Conservation (phyloP, 2,888 invertebrate species). For the Frankliniella fusca region DNA sequence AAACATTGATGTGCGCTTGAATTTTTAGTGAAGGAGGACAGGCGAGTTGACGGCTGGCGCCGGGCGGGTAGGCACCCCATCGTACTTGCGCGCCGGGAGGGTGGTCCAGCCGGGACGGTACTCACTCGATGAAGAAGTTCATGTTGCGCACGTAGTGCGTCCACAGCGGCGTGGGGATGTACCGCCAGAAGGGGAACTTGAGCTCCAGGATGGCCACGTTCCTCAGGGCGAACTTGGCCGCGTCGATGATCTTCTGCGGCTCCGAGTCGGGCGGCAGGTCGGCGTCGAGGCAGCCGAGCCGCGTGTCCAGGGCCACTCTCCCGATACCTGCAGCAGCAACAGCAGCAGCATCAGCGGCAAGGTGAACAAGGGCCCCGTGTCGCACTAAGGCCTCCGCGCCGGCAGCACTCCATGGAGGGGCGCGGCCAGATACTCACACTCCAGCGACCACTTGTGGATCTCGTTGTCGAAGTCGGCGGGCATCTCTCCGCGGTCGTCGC, state of each 20-base stretch:
- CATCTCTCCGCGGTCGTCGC: constrained; percentile 63
- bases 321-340: constrained; percentile 69
- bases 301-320: constrained; percentile 77
- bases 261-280: constrained; percentile 66
- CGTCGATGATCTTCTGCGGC: constrained; percentile 68
- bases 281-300: constrained; percentile 74
- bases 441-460: constrained; percentile 87
- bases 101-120: not conserved
- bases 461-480: constrained; percentile 81
- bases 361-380: not conserved
- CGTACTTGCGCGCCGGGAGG: not conserved
- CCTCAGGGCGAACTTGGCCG: constrained; percentile 75
- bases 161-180: constrained; percentile 76
- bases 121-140: constrained; percentile 16
- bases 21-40: not conserved
- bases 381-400: not conserved
- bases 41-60: not conserved
- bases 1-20: not conserved
- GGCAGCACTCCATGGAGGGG: not conserved
- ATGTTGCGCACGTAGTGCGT: constrained; percentile 63
- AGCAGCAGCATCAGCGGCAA: constrained; percentile 35
- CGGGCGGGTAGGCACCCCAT: not conserved
- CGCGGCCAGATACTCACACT: constrained; percentile 61
- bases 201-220: constrained; percentile 77
- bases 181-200: constrained; percentile 80